A percentile compares a stretch with the other conserved stretches of the same genome.
Evolutionary conservation across 2,113 vertebrate genomes (phyloP).

Genomic region (Emydocephalus ijimae): DNA sequence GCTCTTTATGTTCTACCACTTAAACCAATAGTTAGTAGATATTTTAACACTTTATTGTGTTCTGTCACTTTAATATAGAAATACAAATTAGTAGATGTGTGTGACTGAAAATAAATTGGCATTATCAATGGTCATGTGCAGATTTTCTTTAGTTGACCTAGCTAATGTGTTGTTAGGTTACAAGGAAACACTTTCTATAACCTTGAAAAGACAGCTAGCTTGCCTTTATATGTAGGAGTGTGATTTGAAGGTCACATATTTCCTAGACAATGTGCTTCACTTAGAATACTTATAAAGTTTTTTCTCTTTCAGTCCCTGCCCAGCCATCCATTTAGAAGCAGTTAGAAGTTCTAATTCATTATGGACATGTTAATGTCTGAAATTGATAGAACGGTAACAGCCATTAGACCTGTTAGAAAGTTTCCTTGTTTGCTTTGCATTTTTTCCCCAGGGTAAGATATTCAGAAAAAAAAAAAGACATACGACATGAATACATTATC

Average conservation of each 20-base stretch:
- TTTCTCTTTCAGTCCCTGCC: background rate
- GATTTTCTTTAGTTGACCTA: background rate
- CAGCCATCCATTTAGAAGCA: background rate
- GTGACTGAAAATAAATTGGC: background rate
- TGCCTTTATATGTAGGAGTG: slow-evolving; percentile 18
- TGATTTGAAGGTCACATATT: slow-evolving; percentile 16
- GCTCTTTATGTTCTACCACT: background rate
- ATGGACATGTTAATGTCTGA: background rate
- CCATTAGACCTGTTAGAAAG: background rate
- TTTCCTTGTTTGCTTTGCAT: background rate
- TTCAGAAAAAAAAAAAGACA: background rate
- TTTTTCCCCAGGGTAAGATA: background rate
- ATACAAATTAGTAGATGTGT: background rate
- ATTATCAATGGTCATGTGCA: background rate
- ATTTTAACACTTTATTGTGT: background rate
- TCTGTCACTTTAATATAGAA: background rate
- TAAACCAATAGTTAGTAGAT: background rate
- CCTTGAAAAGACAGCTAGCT: background rate
- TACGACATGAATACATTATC: background rate
- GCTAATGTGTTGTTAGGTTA: background rate
- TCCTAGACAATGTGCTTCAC: background rate
- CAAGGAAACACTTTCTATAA: background rate
- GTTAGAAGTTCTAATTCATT: background rate
- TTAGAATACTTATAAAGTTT: background rate
- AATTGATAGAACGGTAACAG: background rate